phyloP scores from a whole-genome alignment of 2,888 invertebrate species.

The Ochropleura plecta region DNA sequence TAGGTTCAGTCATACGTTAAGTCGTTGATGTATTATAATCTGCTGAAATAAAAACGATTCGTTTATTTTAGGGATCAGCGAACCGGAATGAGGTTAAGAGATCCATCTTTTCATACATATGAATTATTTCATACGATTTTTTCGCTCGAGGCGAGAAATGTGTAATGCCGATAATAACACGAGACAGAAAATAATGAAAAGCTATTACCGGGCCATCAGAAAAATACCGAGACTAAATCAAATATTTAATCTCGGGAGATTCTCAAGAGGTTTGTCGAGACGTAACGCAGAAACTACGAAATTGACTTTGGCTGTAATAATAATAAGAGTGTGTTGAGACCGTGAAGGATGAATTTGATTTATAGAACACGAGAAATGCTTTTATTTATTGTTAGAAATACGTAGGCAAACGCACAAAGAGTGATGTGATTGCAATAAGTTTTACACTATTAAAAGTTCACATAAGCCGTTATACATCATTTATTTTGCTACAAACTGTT shows the following conservation, averaged over 20 bases:
- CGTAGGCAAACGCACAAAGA: not conserved
- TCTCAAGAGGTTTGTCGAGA: slow-evolving; percentile 52
- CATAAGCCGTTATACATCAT: not conserved
- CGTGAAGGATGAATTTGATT: slow-evolving; percentile 45
- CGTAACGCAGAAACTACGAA: slow-evolving; percentile 56
- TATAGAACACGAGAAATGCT: slow-evolving; percentile 21
- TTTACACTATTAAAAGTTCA: not conserved
- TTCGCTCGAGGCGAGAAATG: slow-evolving; percentile 33
- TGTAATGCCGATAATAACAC: slow-evolving; percentile 50
- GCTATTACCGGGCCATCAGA: slow-evolving; percentile 54
- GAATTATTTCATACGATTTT: slow-evolving; percentile 37
- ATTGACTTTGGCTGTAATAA: slow-evolving; percentile 57
- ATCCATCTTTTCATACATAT: slow-evolving; percentile 31
- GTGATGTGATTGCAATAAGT: not conserved
- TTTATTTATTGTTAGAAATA: slow-evolving; percentile 32
- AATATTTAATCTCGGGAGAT: slow-evolving; percentile 56
- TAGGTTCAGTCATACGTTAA: slow-evolving; percentile 80
- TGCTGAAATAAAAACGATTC: slow-evolving; percentile 80
- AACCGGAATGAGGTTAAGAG: slow-evolving; percentile 58
- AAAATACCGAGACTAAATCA: slow-evolving; percentile 58
- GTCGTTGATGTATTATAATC: slow-evolving; percentile 85
- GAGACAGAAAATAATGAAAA: slow-evolving; percentile 56
- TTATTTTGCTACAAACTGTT: not conserved
- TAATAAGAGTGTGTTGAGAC: slow-evolving; percentile 56
- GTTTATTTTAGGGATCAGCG: slow-evolving; percentile 75